Percentiles rank a stretch among this genome's conserved stretches.
phyloP scores from a whole-genome alignment of 1,140 invertebrate genomes.

The Cephus cinctus region DNA sequence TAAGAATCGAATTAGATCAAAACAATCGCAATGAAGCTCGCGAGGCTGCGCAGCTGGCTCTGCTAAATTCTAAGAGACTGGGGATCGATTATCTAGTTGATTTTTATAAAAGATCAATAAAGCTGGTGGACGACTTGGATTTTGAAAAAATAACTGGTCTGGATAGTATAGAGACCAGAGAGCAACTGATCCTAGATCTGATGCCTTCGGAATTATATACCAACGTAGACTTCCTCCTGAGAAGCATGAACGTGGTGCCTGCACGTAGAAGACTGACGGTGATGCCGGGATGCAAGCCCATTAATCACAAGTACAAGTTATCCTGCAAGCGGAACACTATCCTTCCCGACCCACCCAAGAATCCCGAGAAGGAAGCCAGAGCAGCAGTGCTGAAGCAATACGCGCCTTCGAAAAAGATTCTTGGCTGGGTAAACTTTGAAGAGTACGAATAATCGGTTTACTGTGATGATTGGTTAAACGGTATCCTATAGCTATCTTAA shows the following conservation, averaged over 20 bases:
- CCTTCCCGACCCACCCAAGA: constrained; percentile 14
- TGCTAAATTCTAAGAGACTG: constrained; percentile 27
- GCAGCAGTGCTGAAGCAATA: constrained; percentile 21
- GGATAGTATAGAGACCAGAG: constrained; percentile 27
- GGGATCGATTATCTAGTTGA: constrained; percentile 32
- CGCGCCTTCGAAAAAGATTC: constrained; percentile 19
- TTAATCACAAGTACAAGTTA: constrained; percentile 29
- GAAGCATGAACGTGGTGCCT: constrained; percentile 35
- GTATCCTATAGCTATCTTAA: too few relatives aligned
- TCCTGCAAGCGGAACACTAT: constrained; percentile 31
- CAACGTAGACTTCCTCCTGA: constrained; percentile 30
- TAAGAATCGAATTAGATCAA: constrained; percentile 39
- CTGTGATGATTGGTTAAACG: not conserved
- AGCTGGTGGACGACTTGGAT: constrained; percentile 29
- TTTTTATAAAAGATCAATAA: constrained; percentile 31
- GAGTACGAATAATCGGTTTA: constrained; percentile 25
- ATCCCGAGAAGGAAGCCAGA: constrained; percentile 24
- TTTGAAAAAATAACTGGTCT: constrained; percentile 19
- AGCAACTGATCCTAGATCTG: constrained; percentile 31
- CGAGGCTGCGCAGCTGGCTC: constrained; percentile 28
- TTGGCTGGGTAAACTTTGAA: constrained; percentile 34
- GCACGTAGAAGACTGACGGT: constrained; percentile 34
- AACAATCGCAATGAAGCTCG: constrained; percentile 39
- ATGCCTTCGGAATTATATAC: constrained; percentile 33
- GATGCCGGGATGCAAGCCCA: constrained; percentile 43